Evolutionary conservation across 1,140 invertebrate genomes (phyloP), one percentile per base, ranked within the genome.

Genomic region (Ostrea edulis): DNA sequence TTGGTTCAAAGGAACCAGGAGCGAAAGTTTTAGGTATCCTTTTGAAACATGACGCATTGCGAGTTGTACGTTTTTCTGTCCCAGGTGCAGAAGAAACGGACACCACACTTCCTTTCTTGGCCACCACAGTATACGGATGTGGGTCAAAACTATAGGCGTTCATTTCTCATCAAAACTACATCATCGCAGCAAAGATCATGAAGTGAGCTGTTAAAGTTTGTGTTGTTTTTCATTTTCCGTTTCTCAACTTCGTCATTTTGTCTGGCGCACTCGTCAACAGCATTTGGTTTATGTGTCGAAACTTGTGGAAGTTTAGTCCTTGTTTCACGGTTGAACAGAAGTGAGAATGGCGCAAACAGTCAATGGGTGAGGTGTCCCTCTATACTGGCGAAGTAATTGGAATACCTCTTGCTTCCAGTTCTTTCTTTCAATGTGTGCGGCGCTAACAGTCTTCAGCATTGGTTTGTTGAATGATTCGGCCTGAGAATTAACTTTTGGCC

Each of bases 391-490:
- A 14, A 90, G 86, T 81, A 90, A 89, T 25, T 88, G n/a, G 52
- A 53, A 82, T 54, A 91, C n/a, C 7, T 82, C 84, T 65, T 91
- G 89, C 84, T 90, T 90, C 91, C 91, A 91, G 20, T 90, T 90
- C 54, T 86, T 85, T 17, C 83, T 14, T 88, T 91, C 82, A 11
- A 90, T 58, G 52, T 88, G 65, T 58, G 91, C 90, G 84, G n/a
- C n/a, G n/a, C n/a, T n/a, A 5, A 91, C 71, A 22, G 87, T 82
- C 71, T 92, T 91, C 82, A 89, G 89, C 22, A 91, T n/a, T 17
- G 90, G 89, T n/a, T n/a, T n/a, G n/a, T n/a, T n/a, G n/a, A n/a
- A n/a, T n/a, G n/a, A n/a, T n/a, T n/a, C n/a, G n/a, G n/a, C n/a
- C n/a, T n/a, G n/a, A n/a, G n/a, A n/a, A n/a, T n/a, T n/a, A n/a